Percentiles rank a stretch among this genome's conserved stretches.
These are phyloP conservation scores for Cheilinus undulatus DNA, from an alignment of 2,113 vertebrate species.

Conservation along the genomic window DNA sequence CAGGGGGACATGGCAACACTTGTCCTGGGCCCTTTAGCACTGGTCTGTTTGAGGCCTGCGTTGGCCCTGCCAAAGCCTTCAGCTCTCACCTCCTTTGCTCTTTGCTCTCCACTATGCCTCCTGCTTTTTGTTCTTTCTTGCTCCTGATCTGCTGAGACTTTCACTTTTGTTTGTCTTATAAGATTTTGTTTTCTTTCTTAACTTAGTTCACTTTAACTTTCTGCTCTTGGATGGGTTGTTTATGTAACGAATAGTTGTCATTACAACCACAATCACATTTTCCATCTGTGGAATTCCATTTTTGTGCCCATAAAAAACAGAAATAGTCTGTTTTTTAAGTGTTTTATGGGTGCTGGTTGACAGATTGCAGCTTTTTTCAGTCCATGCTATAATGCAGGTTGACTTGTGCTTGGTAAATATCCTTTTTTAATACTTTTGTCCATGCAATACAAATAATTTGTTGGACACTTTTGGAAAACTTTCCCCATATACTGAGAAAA, in stretches of 20 bases:
- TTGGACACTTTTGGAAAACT: not conserved
- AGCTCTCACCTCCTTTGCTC: slow-evolving; percentile 52
- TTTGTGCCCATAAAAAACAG: too few species aligned
- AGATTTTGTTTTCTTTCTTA: not conserved
- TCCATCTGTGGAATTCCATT: not conserved
- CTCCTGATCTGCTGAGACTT: slow-evolving; percentile 16
- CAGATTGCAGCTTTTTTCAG: not conserved
- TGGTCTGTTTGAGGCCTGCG: slow-evolving; percentile 68
- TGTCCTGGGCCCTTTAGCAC: slow-evolving; percentile 76
- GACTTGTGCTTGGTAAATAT: not conserved
- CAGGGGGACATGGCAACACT: slow-evolving; percentile 83
- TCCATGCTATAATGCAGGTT: not conserved
- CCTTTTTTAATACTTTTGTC: not conserved
- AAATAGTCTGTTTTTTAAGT: not conserved
- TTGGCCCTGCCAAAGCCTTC: slow-evolving; percentile 68
- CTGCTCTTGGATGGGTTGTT: not conserved
- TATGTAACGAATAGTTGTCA: too few species aligned
- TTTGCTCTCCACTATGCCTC: slow-evolving; percentile 17
- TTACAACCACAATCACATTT: not conserved
- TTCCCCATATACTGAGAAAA: too few species aligned
- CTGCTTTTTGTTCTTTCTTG: slow-evolving; percentile 20
- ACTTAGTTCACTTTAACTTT: not conserved
- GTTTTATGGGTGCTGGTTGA: not conserved
- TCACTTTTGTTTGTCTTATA: slow-evolving; percentile 17
- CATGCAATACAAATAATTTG: not conserved